Evolutionary conservation across 2,888 invertebrate species (phyloP).

Genomic region (Oscheius sp.): DNA sequence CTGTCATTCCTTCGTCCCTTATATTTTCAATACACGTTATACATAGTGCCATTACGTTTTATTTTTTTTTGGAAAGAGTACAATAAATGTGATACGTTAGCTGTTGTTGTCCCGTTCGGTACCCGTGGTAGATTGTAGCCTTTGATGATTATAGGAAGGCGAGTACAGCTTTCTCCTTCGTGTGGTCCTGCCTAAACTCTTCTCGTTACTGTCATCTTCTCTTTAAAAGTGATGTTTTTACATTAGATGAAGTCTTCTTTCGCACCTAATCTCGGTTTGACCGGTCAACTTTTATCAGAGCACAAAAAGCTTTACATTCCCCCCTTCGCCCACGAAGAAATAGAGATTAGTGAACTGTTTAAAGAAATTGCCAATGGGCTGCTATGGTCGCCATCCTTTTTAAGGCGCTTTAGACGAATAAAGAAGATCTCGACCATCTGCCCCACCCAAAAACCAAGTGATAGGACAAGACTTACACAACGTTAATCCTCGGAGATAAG

Average conservation of each 20-base stretch:
- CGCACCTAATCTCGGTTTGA: no score
- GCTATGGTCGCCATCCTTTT: no score
- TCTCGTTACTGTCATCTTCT: no score
- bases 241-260: neutral
- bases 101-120: neutral
- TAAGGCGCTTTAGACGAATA: no score
- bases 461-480: conserved; percentile 8
- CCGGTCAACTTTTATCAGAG: no score
- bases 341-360: no score
- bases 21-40: conserved; percentile 11
- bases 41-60: conserved; percentile 24
- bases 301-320: no score
- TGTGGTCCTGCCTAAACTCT: neutral
- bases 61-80: neutral
- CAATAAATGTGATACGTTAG: conserved; percentile 20
- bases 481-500: conserved; percentile 18
- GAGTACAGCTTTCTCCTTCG: conserved; percentile 15
- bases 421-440: no score
- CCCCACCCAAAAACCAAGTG: neutral
- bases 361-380: no score
- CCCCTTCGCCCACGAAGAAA: no score
- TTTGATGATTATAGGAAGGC: neutral
- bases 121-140: conserved; percentile 4
- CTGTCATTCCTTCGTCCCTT: conserved; percentile 13
- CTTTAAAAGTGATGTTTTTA: neutral